These are phyloP conservation scores for Tetragonisca angustula DNA, from an alignment of 2,888 invertebrate genomes.

Conservation along the genomic window DNA sequence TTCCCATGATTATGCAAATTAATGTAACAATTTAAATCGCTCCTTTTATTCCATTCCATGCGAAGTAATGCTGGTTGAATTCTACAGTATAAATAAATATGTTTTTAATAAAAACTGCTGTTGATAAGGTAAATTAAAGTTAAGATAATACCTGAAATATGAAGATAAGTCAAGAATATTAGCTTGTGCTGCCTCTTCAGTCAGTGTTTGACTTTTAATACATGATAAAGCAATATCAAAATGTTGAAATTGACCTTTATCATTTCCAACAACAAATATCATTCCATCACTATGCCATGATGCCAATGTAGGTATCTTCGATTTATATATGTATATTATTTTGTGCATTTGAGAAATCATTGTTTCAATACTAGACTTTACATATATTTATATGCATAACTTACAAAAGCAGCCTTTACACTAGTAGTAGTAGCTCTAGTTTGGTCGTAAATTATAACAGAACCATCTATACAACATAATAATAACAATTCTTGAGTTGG, in stretches of 20 bases:
- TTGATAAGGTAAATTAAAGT: not conserved
- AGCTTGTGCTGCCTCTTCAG: constrained; percentile 87
- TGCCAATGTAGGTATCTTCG: constrained; percentile 88
- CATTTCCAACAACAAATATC: constrained; percentile 88
- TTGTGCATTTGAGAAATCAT: constrained; percentile 19
- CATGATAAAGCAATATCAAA: constrained; percentile 90
- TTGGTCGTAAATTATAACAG: constrained; percentile 92
- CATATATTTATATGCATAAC: constrained; percentile 74
- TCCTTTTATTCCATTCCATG: constrained; percentile 87
- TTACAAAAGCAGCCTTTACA: constrained; percentile 92
- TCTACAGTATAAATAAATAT: constrained; percentile 71
- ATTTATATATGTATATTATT: constrained; percentile 49
- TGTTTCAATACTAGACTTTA: constrained; percentile 17
- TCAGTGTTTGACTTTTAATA: constrained; percentile 88
- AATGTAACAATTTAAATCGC: constrained; percentile 83
- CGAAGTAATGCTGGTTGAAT: constrained; percentile 86
- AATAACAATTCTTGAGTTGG: constrained; percentile 91
- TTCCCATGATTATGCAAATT: constrained; percentile 85
- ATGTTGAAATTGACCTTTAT: constrained; percentile 90
- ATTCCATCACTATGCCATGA: constrained; percentile 91
- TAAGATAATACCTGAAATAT: constrained; percentile 85
- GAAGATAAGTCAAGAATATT: constrained; percentile 88
- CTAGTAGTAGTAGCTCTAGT: constrained; percentile 90
- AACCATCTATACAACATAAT: constrained; percentile 93
- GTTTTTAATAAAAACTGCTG: not conserved